Evolutionary conservation across 2,113 vertebrate genomes (phyloP).

Genomic region (Gobius niger): DNA sequence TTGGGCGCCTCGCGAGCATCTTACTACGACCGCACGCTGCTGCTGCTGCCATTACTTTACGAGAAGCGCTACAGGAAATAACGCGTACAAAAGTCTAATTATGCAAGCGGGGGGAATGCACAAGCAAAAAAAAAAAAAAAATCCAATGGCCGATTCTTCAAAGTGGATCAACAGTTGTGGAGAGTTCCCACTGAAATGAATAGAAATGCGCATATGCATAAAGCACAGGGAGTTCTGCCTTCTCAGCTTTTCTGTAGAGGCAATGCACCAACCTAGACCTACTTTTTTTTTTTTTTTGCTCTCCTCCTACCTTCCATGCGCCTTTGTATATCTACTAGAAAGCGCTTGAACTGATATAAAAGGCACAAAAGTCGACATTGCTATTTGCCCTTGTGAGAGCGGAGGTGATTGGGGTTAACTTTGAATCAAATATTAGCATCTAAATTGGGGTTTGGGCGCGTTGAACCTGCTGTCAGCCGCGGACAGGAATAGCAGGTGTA

Average conservation of each 20-base stretch:
- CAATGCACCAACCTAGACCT: conserved; percentile 60
- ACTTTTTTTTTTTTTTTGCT: conserved; percentile 39
- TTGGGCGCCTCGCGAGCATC: conserved; percentile 18
- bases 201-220: conserved; percentile 66
- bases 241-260: conserved; percentile 50
- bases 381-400: background rate
- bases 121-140: conserved; percentile 36
- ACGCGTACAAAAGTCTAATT: conserved; percentile 41
- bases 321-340: conserved; percentile 21
- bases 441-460: conserved; percentile 4
- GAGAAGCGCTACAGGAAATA: conserved; percentile 35
- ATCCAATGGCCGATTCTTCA: conserved; percentile 44
- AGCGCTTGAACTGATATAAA: conserved; percentile 16
- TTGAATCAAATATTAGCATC: conserved; percentile 8
- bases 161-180: conserved; percentile 59
- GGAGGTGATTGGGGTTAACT: background rate
- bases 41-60: conserved; percentile 20
- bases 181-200: conserved; percentile 52
- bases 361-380: conserved; percentile 15
- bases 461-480: conserved; percentile 3
- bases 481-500: conserved; percentile 10
- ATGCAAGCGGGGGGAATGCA: conserved; percentile 39
- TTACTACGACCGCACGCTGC: conserved; percentile 1
- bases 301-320: conserved; percentile 31
- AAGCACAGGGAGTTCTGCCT: conserved; percentile 38